These are phyloP conservation scores for Tiphia femorata DNA, from an alignment of 2,888 invertebrate species.

Conservation along the genomic window DNA sequence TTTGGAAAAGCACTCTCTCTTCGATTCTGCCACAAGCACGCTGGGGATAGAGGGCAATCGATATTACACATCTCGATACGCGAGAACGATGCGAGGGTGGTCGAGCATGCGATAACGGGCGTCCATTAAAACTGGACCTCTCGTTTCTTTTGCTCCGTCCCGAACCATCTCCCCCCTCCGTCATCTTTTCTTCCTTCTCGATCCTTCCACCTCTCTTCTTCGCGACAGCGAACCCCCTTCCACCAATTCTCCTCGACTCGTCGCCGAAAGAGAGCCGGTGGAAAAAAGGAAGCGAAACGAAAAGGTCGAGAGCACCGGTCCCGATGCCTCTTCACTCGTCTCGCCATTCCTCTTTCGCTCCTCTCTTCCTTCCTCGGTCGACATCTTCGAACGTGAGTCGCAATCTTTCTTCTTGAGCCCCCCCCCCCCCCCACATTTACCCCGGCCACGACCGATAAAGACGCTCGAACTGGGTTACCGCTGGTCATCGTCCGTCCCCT, in stretches of 20 bases:
- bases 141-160: too few species aligned
- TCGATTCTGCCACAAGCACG: too few species aligned
- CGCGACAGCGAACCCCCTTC: background rate
- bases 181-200: background rate
- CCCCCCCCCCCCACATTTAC: slow-evolving; percentile 2
- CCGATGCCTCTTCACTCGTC: background rate
- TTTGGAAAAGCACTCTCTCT: background rate
- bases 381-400: background rate
- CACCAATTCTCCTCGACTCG: background rate
- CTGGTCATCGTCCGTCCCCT: background rate
- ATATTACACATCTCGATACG: slow-evolving; percentile 19
- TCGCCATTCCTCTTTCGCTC: background rate
- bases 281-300: background rate
- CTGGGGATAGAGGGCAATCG: too few species aligned
- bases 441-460: background rate
- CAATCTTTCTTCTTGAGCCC: slow-evolving; percentile 4
- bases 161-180: too few species aligned
- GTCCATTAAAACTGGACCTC: slow-evolving; percentile 32
- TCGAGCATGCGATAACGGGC: slow-evolving; percentile 26
- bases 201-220: background rate
- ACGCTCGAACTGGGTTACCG: background rate
- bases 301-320: background rate
- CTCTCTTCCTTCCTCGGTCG: background rate
- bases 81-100: slow-evolving; percentile 24
- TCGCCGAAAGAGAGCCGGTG: background rate